phyloP scores from a whole-genome alignment of 2,888 invertebrate genomes.

The Cylloceria caligata region DNA sequence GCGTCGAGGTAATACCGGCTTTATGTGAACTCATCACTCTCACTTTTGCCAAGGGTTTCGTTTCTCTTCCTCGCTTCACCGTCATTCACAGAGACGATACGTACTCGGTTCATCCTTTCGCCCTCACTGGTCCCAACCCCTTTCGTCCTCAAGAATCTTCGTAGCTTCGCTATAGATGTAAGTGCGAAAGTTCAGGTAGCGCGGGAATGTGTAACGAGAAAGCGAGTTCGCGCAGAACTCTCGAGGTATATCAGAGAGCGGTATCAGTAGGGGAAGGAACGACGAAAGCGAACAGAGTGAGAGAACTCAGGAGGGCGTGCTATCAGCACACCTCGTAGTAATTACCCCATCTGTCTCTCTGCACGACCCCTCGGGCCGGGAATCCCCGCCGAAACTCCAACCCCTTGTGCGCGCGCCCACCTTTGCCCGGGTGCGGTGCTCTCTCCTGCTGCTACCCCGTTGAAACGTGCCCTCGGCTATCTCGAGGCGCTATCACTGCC shows the following conservation, averaged over 20 bases:
- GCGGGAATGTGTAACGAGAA: conserved; percentile 48
- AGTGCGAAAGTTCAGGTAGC: conserved; percentile 33
- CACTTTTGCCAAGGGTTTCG: conserved; percentile 55
- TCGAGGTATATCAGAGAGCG: conserved; percentile 9
- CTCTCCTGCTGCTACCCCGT: conserved; percentile 55
- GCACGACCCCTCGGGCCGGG: conserved; percentile 73
- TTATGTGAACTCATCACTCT: conserved; percentile 69
- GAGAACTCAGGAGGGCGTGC: conserved; percentile 71
- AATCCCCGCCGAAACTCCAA: conserved; percentile 63
- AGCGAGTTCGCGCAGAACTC: conserved; percentile 26
- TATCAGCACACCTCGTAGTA: conserved; percentile 76
- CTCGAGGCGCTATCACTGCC: conserved; percentile 73
- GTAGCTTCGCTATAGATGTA: neutral
- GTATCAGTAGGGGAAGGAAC: conserved; percentile 27
- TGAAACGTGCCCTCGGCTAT: conserved; percentile 71
- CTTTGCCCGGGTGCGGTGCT: conserved; percentile 59
- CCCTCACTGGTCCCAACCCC: neutral
- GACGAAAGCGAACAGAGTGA: conserved; percentile 38
- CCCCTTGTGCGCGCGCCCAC: conserved; percentile 58
- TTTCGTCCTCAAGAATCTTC: conserved; percentile 15
- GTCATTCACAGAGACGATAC: conserved; percentile 33
- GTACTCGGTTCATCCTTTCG: conserved; percentile 23
- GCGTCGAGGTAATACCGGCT: conserved; percentile 65
- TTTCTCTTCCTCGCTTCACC: conserved; percentile 29
- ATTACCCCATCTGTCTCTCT: conserved; percentile 78